Base-by-base conservation (phyloP, 2,797 vertebrate genomes). In the Galagoides demidoff region DNA sequence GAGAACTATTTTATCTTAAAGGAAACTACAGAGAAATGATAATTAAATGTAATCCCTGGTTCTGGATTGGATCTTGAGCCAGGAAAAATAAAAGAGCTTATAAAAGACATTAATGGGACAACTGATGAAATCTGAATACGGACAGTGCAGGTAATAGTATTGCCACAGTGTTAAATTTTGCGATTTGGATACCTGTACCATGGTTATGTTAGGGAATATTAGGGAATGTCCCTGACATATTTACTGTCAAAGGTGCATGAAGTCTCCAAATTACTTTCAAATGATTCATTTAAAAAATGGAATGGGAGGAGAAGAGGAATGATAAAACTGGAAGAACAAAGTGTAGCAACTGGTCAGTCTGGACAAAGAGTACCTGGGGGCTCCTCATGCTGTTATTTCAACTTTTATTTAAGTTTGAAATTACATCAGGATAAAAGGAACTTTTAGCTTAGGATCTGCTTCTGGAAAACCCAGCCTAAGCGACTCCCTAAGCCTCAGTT, bases 221-320 rank as follows among this genome's bases (percentile, higher is more conserved):
- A 64, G 92, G 78, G 37, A 85, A 71, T 2, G 29, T 49, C 43
- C 19, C 84, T 23, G 39, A 82, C n/a, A 29, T 68, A 25, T 25
- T 13, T 77, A 84, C 34, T 23, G 22, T 59, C 27, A 94, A 82
- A 89, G 9, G 31, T 55, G 0, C 27, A 37, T 0, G 13, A 31
- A 34, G 37, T 82, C n/a, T 83, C 79, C 59, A 81, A 81, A 7
- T 94, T 82, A 34, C 74, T 95, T 94, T 86, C 63, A 45, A 89
- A 84, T 14, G n/a, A 78, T 49, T 79, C 66, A 71, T 86, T 87
- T 43, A n/a, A 52, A 49, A 49, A 59, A 29, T n/a, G 34, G 49
- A 37, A 49, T 17, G 20, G 37, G 43, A 55, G 20, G 13, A 45
- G 3, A 25, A 45, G 10, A n/a, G 37, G 25, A 25, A 13, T 8